These are phyloP conservation scores for Choloepus hoffmanni DNA, from an alignment of 2,113 vertebrate species.

Conservation along the genomic window DNA sequence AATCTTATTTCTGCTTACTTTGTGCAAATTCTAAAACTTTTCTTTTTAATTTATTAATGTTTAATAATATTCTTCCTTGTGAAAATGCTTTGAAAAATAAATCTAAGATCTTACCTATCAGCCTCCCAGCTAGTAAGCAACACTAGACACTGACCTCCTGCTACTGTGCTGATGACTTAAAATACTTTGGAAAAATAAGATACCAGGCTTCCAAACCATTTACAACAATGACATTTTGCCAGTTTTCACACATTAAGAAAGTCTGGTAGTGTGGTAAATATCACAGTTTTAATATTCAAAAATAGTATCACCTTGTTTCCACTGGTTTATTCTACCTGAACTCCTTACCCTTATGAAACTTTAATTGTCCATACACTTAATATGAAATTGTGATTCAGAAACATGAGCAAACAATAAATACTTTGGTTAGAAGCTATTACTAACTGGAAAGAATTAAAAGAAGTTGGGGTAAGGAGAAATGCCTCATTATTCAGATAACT, in stretches of 20 bases:
- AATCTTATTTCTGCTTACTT: constrained; percentile 61
- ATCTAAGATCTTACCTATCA: constrained; percentile 69
- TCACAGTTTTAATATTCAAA: constrained; percentile 61
- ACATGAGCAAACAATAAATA: constrained; percentile 52
- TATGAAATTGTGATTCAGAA: not conserved
- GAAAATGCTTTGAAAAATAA: constrained; percentile 71
- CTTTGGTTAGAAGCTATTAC: constrained; percentile 42
- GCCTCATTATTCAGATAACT: constrained; percentile 49
- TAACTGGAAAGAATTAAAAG: constrained; percentile 47
- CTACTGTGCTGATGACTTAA: constrained; percentile 73
- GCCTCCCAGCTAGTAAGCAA: constrained; percentile 66
- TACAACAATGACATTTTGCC: constrained; percentile 59
- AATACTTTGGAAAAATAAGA: constrained; percentile 75
- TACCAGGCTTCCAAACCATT: constrained; percentile 61
- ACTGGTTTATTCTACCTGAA: constrained; percentile 22
- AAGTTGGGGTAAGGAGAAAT: constrained; percentile 22
- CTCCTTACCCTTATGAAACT: constrained; percentile 34
- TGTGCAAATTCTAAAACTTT: constrained; percentile 67
- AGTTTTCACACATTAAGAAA: constrained; percentile 30
- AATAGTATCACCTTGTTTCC: constrained; percentile 39
- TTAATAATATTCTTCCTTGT: constrained; percentile 67
- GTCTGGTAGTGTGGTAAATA: constrained; percentile 25
- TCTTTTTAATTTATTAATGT: constrained; percentile 58
- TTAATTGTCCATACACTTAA: constrained; percentile 51
- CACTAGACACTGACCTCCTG: constrained; percentile 62